A percentile compares a stretch with the other conserved stretches of the same genome.
Evolutionary conservation across 2,888 invertebrate species (phyloP).

Genomic region (Melolontha melolontha): DNA sequence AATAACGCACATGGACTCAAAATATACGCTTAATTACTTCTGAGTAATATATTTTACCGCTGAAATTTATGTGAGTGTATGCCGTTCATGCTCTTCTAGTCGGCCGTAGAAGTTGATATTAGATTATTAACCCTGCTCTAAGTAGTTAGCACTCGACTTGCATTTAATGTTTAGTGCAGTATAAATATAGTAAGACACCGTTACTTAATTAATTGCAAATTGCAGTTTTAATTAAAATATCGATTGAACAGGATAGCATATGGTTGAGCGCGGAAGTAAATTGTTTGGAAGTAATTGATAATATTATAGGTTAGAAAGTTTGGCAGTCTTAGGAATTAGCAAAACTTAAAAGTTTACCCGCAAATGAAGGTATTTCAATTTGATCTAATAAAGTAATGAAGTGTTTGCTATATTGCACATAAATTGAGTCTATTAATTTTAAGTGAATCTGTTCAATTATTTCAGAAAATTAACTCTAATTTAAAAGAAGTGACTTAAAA

Average conservation of each 20-base stretch:
- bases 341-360: slow-evolving; percentile 14
- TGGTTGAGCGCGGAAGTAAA: slow-evolving; percentile 8
- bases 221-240: slow-evolving; percentile 33
- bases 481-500: too few species aligned
- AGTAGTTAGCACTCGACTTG: slow-evolving; percentile 32
- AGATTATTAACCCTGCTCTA: slow-evolving; percentile 36
- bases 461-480: too few species aligned
- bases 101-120: slow-evolving; percentile 28
- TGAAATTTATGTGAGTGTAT: slow-evolving; percentile 17
- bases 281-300: slow-evolving; percentile 28
- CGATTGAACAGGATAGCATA: slow-evolving; percentile 4
- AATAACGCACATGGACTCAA: slow-evolving; percentile 21
- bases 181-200: slow-evolving; percentile 14
- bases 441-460: too few species aligned
- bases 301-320: slow-evolving; percentile 16
- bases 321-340: slow-evolving; percentile 4
- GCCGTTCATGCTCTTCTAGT: slow-evolving; percentile 17
- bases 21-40: slow-evolving; percentile 36
- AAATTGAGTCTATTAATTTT: too few species aligned
- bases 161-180: slow-evolving; percentile 25
- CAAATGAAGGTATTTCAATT: background rate
- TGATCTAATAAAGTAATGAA: too few species aligned
- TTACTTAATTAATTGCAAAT: slow-evolving; percentile 19
- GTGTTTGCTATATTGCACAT: too few species aligned
- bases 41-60: slow-evolving; percentile 35